Evolutionary conservation across 2,113 vertebrate genomes (phyloP), one percentile per base, ranked within the genome.

Genomic region (Coregonus clupeaformis): DNA sequence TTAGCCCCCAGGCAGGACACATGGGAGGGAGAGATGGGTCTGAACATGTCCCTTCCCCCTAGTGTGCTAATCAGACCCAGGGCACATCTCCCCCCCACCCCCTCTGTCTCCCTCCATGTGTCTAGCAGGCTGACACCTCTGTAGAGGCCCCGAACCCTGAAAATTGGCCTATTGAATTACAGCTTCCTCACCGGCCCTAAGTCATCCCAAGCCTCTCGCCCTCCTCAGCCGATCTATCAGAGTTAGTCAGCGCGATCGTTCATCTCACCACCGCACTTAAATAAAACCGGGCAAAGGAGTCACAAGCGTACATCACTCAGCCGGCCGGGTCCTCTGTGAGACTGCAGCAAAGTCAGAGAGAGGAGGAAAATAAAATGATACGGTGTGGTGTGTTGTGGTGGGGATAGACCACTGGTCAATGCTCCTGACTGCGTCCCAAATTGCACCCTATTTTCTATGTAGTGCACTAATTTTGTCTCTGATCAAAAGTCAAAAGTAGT

Each of bases 81-180:
- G 42, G 67, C 32, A 47, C 90, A 85, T 90, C 92, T 90, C 89
- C 89, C 85, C 93, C 92, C 47, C 14, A 11, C 9, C 13, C 3
- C 47, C 14, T 30, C 89, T 93, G 89, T 93, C 71, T 62, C 49
- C 5, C 16, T 16, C 49, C 16, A 18, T 52, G 64, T 88, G 91
- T 89, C 82, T 18, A 87, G 78, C 78, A 77, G 88, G 86, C 77
- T 90, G 91, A 84, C 89, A 89, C 86, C 91, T 94, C 80, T 88
- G 86, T 85, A 84, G 89, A 91, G 80, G 81, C 66, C 29, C 72
- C 16, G 68, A 68, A 79, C 88, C 88, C 91, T 94, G 93, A 92
- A 95, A 94, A 95, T 94, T 86, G 93, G 93, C 93, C 92, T 94
- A 94, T 94, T 94, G 94, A 94, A 93, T 94, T 93, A 92, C 92